These are phyloP conservation scores for Pseudomugil tenellus DNA, from an alignment of 2,797 vertebrate species.

Conservation along the genomic window DNA sequence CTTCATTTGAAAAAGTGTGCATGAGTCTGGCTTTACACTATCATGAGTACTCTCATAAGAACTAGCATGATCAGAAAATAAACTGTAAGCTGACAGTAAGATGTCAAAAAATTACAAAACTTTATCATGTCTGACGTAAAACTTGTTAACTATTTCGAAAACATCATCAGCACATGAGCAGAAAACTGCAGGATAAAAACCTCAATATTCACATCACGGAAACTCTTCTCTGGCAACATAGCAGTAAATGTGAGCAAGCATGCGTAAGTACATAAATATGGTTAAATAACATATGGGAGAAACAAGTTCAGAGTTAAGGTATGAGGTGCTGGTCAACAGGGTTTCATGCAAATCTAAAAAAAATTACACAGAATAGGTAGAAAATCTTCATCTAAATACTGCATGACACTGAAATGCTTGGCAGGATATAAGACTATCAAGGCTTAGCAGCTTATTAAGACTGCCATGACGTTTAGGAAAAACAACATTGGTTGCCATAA, in stretches of 20 bases:
- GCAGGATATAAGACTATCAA: too few species aligned
- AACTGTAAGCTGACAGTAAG: slow-evolving; percentile 3
- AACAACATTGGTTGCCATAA: too few species aligned
- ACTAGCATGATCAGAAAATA: slow-evolving; percentile 17
- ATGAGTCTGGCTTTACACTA: slow-evolving; percentile 15
- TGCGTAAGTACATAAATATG: not conserved
- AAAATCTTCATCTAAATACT: too few species aligned
- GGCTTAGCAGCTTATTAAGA: too few species aligned
- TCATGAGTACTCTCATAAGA: slow-evolving; percentile 19
- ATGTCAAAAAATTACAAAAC: not conserved
- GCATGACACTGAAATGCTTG: too few species aligned
- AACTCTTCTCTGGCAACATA: not conserved
- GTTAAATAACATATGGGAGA: not conserved
- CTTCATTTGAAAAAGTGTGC: slow-evolving; percentile 46
- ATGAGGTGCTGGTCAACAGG: not conserved
- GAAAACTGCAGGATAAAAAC: not conserved
- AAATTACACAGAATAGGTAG: too few species aligned
- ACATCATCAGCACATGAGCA: not conserved
- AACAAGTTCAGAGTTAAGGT: not conserved
- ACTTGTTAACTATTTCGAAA: not conserved
- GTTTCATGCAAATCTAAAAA: not conserved
- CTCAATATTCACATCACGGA: not conserved
- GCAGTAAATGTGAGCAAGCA: not conserved
- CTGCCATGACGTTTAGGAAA: too few species aligned
- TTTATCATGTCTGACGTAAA: not conserved